Conservation (phyloP, 2,888 invertebrate genomes). For the Eupithecia pulchellata region DNA sequence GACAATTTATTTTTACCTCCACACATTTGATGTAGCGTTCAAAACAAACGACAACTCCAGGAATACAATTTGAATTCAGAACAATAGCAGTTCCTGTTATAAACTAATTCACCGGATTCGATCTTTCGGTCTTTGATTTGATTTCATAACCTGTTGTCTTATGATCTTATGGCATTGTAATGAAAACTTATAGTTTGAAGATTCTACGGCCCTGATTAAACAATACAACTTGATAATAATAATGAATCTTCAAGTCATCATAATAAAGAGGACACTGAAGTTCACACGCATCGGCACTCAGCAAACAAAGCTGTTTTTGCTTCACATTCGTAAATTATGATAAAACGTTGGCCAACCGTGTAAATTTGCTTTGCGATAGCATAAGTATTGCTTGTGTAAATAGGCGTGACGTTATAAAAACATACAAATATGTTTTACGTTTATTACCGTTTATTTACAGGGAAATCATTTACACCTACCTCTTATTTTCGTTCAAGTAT, state of each 20-base stretch:
- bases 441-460: too few relatives aligned
- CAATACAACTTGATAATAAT: slow-evolving; percentile 38
- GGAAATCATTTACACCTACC: background rate
- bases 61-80: background rate
- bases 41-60: background rate
- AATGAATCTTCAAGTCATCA: slow-evolving; percentile 4
- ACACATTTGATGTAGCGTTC: background rate
- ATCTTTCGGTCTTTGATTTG: background rate
- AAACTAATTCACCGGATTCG: background rate
- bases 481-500: background rate
- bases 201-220: background rate
- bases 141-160: background rate
- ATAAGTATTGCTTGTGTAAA: slow-evolving; percentile 57
- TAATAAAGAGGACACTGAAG: slow-evolving; percentile 51
- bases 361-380: slow-evolving; percentile 67
- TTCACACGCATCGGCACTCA: slow-evolving; percentile 70
- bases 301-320: slow-evolving; percentile 66
- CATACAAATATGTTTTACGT: slow-evolving; percentile 4
- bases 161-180: background rate
- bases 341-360: slow-evolving; percentile 62
- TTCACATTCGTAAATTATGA: slow-evolving; percentile 63
- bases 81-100: background rate
- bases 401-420: slow-evolving; percentile 47
- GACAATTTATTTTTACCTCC: background rate
- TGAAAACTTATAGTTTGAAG: background rate